Conservation (phyloP, 2,797 vertebrate genomes). For the Pempheris klunzingeri region DNA sequence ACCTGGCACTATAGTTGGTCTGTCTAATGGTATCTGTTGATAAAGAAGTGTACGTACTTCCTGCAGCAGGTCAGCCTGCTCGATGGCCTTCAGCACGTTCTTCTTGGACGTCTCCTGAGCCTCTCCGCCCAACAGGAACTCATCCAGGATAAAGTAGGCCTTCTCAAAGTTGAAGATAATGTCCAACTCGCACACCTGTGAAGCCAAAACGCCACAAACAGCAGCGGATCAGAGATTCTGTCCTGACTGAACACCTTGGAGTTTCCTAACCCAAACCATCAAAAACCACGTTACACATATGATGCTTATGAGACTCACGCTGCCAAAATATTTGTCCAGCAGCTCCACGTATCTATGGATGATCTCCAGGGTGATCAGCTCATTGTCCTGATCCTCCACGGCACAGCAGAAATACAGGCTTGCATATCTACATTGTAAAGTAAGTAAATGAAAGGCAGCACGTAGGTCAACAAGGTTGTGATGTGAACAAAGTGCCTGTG, state of each 20-base stretch:
- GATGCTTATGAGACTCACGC: conserved; percentile 87
- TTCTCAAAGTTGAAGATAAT: conserved; percentile 99
- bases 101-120: conserved; percentile 99
- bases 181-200: conserved; percentile 97
- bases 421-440: conserved; percentile 88
- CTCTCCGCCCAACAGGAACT: conserved; percentile 98
- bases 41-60: conserved; percentile 87
- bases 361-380: conserved; percentile 98
- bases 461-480: background rate
- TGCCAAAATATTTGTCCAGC: conserved; percentile 99
- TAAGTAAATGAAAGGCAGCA: background rate
- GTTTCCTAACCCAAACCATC: background rate
- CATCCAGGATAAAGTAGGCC: conserved; percentile 99
- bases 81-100: conserved; percentile 98
- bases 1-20: background rate
- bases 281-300: background rate
- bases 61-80: conserved; percentile 97
- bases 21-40: background rate
- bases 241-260: conserved; percentile 25
- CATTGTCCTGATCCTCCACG: conserved; percentile 98
- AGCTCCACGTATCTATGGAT: conserved; percentile 99
- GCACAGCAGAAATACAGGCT: conserved; percentile 99
- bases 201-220: conserved; percentile 16
- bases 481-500: background rate
- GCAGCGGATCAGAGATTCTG: conserved; percentile 21